phyloP scores from a whole-genome alignment of 2,888 invertebrate species.

The Buathra laborator region DNA sequence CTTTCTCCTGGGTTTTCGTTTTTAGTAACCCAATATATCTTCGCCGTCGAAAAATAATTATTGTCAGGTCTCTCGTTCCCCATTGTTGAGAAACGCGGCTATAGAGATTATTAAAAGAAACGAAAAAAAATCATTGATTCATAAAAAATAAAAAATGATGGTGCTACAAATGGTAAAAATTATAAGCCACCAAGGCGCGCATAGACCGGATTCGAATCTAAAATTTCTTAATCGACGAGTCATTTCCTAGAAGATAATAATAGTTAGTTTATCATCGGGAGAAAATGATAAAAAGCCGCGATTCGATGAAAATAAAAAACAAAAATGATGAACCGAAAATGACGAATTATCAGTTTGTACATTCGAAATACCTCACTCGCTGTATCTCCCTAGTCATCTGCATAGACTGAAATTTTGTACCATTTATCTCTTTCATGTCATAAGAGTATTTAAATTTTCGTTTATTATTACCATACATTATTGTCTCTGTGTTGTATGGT shows the following conservation, averaged over 20 bases:
- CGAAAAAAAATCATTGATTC: neutral
- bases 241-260: neutral
- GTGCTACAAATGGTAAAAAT: neutral
- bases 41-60: conserved; percentile 17
- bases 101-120: neutral
- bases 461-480: conserved; percentile 41
- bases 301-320: neutral
- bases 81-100: neutral
- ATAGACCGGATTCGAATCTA: neutral
- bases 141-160: neutral
- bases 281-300: neutral
- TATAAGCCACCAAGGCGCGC: neutral
- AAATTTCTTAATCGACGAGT: neutral
- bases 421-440: conserved; percentile 49
- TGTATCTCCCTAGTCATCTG: neutral
- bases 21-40: conserved; percentile 16
- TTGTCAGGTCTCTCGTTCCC: neutral
- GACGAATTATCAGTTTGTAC: neutral
- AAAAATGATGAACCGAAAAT: neutral
- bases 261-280: neutral
- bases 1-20: conserved; percentile 66
- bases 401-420: neutral
- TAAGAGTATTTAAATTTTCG: conserved; percentile 40
- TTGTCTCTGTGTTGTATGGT: conserved; percentile 62
- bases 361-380: conserved; percentile 8